Evolutionary conservation across 2,797 vertebrate species (phyloP).

Genomic region (Pitangus sulphuratus): DNA sequence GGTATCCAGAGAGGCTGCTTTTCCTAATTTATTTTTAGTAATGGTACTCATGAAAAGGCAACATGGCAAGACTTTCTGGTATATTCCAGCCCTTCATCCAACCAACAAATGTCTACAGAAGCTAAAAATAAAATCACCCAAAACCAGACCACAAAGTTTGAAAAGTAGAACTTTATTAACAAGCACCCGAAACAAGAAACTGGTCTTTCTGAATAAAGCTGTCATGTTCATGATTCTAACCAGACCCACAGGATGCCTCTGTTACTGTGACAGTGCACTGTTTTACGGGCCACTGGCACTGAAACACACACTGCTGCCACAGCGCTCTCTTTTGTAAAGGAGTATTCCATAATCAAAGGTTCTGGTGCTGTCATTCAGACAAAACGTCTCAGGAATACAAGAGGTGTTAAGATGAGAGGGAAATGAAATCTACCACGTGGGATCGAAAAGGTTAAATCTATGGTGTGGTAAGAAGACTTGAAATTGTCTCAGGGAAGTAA

Average conservation of each 20-base stretch:
- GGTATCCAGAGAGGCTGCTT: neutral
- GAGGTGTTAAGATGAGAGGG: neutral
- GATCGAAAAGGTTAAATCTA: neutral
- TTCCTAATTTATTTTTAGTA: neutral
- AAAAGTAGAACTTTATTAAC: conserved; percentile 47
- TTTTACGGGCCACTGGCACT: neutral
- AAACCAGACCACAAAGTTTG: neutral
- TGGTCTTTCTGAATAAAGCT: neutral
- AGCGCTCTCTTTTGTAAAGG: neutral
- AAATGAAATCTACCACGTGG: neutral
- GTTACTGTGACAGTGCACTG: too few species aligned
- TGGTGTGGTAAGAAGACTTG: neutral
- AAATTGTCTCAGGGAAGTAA: neutral
- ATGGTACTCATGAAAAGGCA: neutral
- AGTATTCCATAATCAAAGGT: too few species aligned
- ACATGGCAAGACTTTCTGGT: neutral
- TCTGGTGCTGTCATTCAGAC: neutral
- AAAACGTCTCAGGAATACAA: neutral
- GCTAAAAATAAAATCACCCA: neutral
- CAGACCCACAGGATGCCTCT: neutral
- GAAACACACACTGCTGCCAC: neutral
- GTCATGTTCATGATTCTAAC: neutral
- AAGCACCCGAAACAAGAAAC: neutral
- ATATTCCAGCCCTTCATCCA: neutral
- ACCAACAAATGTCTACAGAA: neutral